Evolutionary conservation across 2,113 vertebrate species (phyloP), one percentile per base, ranked within the genome.

Genomic region (Alligator sinensis): DNA sequence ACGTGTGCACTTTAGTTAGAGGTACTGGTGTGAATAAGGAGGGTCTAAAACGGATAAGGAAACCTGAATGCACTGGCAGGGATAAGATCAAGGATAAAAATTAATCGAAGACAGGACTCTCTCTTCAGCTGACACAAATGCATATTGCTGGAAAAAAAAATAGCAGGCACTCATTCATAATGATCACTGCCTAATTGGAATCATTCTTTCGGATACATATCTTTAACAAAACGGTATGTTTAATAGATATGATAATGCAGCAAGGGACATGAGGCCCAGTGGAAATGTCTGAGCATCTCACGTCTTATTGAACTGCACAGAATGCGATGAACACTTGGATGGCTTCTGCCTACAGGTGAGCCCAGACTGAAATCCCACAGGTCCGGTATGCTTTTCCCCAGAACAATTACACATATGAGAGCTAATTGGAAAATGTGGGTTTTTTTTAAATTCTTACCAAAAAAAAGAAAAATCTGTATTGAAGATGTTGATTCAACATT

Each of bases 161-260:
- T 86, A 93, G 34, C 79, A 90, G 30, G 17, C 77, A 85, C 25
- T 94, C 79, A 80, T 96, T 92, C 82, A 89, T 85, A 92, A 91
- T 79, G 84, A 94, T 92, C 80, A 85, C 57, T 1, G 4, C 72
- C 84, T 95, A 93, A 94, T 83, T 97, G 84, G 89, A 93, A 93
- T 92, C 34, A 83, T 91, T 86, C 79, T 92, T 96, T 94, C 91
- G 94, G 86, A 88, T 88, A 85, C 74, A 74, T 94, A 87, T 83
- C 60, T 93, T 95, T 91, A 94, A 95, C 84, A 92, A 90, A 94
- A 93, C 79, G 22, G 38, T 93, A 87, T 58, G 14, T 92, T 94
- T 93, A 96, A 95, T 83, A 87, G 84, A 95, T 47, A 87, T 82
- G 86, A 88, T 91, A 93, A 96, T 92, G 82, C 38, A 76, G n/a